These are phyloP conservation scores for Buteo buteo DNA, from an alignment of 2,113 vertebrate genomes.

Conservation along the genomic window DNA sequence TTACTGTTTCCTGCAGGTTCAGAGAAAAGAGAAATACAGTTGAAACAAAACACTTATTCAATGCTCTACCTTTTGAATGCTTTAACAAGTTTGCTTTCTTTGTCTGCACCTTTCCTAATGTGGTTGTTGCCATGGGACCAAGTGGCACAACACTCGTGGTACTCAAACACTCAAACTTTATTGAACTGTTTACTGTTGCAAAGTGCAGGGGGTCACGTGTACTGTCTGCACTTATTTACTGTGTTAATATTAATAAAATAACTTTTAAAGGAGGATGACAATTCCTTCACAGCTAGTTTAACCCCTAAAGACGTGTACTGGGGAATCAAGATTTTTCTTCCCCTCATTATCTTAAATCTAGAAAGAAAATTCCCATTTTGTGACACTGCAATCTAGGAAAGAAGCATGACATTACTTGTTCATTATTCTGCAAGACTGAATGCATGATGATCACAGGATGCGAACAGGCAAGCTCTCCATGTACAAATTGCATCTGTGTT, in stretches of 20 bases:
- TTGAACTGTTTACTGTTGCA: neutral
- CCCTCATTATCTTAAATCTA: neutral
- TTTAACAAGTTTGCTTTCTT: neutral
- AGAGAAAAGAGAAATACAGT: neutral
- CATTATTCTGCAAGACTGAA: slow-evolving; percentile 27
- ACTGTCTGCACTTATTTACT: neutral
- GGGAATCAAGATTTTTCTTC: neutral
- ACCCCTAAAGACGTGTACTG: neutral
- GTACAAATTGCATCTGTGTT: neutral
- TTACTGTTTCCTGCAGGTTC: neutral
- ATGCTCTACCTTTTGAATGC: neutral
- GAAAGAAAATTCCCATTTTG: neutral
- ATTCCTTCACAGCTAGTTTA: neutral
- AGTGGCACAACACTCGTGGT: neutral
- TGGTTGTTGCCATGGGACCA: slow-evolving; percentile 4
- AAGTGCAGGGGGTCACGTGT: neutral
- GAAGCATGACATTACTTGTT: neutral
- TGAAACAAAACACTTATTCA: neutral
- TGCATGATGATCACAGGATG: neutral
- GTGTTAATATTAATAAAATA: neutral
- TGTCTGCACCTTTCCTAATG: neutral
- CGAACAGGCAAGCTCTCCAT: neutral
- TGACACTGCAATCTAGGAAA: neutral
- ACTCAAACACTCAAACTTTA: neutral
- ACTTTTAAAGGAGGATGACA: neutral